Conservation (phyloP, 1,140 invertebrate genomes). For the Drosophila murphyi region DNA sequence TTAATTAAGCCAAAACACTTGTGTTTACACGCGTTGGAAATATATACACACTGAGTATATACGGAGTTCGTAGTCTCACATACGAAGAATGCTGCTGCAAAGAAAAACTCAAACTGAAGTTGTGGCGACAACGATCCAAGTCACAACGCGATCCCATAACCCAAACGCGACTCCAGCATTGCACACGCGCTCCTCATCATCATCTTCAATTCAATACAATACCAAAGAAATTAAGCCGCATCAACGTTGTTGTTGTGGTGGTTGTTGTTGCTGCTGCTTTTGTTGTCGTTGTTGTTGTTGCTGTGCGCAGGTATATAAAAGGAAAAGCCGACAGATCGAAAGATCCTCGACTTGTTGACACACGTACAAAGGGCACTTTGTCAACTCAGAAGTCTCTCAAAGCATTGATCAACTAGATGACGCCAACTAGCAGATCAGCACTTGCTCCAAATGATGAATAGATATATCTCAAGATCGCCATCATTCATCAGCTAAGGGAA, state of each 20-base stretch:
- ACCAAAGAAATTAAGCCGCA: constrained; percentile 70
- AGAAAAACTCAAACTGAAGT: constrained; percentile 81
- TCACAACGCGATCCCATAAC: constrained; percentile 44
- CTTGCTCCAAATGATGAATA: constrained; percentile 52
- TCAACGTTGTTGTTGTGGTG: constrained; percentile 39
- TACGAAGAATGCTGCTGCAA: constrained; percentile 56
- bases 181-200: constrained; percentile 61
- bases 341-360: constrained; percentile 69
- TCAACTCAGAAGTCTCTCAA: constrained; percentile 11
- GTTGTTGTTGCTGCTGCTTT: constrained; percentile 1
- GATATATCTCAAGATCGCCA: constrained; percentile 18
- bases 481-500: constrained; percentile 17
- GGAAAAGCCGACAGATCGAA: constrained; percentile 50
- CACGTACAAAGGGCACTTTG: constrained; percentile 66
- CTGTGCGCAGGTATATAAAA: constrained; percentile 53
- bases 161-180: constrained; percentile 65
- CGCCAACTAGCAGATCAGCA: constrained; percentile 29
- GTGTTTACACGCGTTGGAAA: constrained; percentile 78
- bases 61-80: constrained; percentile 38
- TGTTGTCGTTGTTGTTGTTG: constrained; percentile 17
- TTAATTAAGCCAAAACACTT: constrained; percentile 82
- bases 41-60: constrained; percentile 55
- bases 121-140: constrained; percentile 59
- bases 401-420: constrained; percentile 36
- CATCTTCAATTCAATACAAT: constrained; percentile 58